Base-by-base conservation (phyloP, 1,140 invertebrate species). In the Melitaea cinxia region DNA sequence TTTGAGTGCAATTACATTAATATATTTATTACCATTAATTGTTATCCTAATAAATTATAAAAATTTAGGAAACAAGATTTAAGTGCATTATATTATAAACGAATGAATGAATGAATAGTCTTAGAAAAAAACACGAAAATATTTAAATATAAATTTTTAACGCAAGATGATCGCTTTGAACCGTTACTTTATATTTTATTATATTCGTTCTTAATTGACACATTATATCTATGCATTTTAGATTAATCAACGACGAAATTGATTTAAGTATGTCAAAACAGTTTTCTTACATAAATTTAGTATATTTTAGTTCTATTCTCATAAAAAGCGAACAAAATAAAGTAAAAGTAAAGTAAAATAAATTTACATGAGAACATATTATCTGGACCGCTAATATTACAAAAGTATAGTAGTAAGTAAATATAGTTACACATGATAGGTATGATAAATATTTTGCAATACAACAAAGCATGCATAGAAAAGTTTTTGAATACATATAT, bases 1-100 rank as follows among this genome's bases (percentile, higher is more conserved):
- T 84, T 91, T 88, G 81, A 84, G 88, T 91, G 88, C 88, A 91
- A 83, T 86, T 91, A 89, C 80, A 80, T 85, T 88, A 82, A 82
- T 85, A 77, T 82, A 81, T 80, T 83, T 74, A 77, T 78, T 81
- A 85, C 74, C 69, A 72, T 76, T 75, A 79, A 42, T 74, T 78
- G 83, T 75, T 70, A 60, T 74, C 72, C 72, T 84, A 84, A 79
- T 77, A 82, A 84, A 83, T 77, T 64, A 85, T 77, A 75, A 72
- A 82, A 62, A 80, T 68, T 72, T 77, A 72, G 70, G 73, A 83
- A 77, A 78, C 63, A 61, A 60, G 49, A 60, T 19, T 23, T 17
- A 21, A 59, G 55, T 54, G 24, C 28, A 55, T 47, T 63, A 33
- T 63, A 47, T 37, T 3, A 57, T 52, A 49, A 2, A 2, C 5